Conservation (phyloP, 1,140 invertebrate genomes). For the Leptinotarsa defecta region DNA sequence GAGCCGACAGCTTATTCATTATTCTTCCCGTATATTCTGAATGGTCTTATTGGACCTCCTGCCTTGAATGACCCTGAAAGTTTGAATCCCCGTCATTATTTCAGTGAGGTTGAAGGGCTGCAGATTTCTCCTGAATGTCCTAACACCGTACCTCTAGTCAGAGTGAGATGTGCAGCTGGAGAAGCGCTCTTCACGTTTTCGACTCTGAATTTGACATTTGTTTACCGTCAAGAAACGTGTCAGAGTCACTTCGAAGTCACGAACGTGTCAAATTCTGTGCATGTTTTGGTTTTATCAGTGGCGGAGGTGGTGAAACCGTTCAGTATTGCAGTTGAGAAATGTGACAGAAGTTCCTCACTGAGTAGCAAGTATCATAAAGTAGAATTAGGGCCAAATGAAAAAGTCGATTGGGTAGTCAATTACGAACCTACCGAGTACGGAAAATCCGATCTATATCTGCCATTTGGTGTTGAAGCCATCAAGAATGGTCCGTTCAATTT, state of each 20-base stretch:
- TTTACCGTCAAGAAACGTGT: neutral
- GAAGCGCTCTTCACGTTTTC: constrained; percentile 27
- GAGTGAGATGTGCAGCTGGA: constrained; percentile 32
- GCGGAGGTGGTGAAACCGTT: neutral
- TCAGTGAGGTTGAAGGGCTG: neutral
- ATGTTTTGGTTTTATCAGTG: neutral
- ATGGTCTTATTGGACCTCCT: constrained; percentile 31
- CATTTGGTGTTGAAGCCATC: constrained; percentile 34
- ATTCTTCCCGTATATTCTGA: constrained; percentile 37
- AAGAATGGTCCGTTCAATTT: constrained; percentile 36
- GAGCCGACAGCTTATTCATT: constrained; percentile 39
- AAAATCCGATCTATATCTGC: constrained; percentile 22
- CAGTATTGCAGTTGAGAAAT: neutral
- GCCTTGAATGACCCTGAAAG: constrained; percentile 23
- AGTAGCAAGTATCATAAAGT: neutral
- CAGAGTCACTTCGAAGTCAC: neutral
- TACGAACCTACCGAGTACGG: constrained; percentile 29
- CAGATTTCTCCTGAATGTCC: neutral
- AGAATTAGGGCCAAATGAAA: constrained; percentile 27
- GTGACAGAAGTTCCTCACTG: neutral
- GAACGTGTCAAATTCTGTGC: neutral
- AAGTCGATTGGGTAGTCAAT: constrained; percentile 16
- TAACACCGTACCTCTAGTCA: constrained; percentile 9
- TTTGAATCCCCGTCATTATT: constrained; percentile 10
- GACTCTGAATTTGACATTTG: constrained; percentile 23